Evolutionary conservation across 2,888 invertebrate species (phyloP).

Genomic region (Drosophila longiperda): DNA sequence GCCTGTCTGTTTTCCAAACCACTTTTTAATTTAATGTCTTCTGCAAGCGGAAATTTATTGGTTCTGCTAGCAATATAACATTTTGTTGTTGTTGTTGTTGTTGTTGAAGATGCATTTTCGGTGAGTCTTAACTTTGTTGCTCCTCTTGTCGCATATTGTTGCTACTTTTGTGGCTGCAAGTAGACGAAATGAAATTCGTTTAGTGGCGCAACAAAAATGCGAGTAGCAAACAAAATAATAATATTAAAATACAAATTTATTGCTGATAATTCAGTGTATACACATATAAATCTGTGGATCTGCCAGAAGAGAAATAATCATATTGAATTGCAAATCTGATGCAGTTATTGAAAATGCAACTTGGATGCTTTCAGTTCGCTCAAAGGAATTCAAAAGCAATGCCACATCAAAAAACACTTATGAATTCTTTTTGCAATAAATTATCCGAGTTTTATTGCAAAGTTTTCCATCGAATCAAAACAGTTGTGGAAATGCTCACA

Average conservation of each 20-base stretch:
- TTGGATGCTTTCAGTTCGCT: background rate
- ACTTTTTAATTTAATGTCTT: slow-evolving; percentile 72
- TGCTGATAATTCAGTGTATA: background rate
- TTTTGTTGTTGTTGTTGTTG: slow-evolving; percentile 8
- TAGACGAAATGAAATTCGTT: slow-evolving; percentile 49
- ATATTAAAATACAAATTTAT: background rate
- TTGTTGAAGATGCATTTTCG: slow-evolving; percentile 43
- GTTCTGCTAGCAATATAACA: slow-evolving; percentile 45
- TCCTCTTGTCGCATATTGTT: slow-evolving; percentile 39
- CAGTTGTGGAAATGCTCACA: background rate
- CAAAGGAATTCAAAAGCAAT: background rate
- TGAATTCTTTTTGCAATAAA: background rate
- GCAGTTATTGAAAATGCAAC: slow-evolving; percentile 30
- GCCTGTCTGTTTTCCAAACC: slow-evolving; percentile 43
- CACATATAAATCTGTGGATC: slow-evolving; percentile 7
- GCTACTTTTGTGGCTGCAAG: slow-evolving; percentile 29
- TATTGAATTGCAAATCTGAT: slow-evolving; percentile 65
- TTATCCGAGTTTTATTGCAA: background rate
- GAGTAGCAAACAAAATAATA: background rate
- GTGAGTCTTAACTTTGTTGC: slow-evolving; percentile 54
- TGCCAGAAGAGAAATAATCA: slow-evolving; percentile 2
- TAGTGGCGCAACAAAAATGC: slow-evolving; percentile 19
- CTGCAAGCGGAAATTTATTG: slow-evolving; percentile 64
- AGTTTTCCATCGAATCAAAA: background rate
- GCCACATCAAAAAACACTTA: background rate